Conservation (phyloP, 2,113 vertebrate genomes). For the Cinclus mexicanus region DNA sequence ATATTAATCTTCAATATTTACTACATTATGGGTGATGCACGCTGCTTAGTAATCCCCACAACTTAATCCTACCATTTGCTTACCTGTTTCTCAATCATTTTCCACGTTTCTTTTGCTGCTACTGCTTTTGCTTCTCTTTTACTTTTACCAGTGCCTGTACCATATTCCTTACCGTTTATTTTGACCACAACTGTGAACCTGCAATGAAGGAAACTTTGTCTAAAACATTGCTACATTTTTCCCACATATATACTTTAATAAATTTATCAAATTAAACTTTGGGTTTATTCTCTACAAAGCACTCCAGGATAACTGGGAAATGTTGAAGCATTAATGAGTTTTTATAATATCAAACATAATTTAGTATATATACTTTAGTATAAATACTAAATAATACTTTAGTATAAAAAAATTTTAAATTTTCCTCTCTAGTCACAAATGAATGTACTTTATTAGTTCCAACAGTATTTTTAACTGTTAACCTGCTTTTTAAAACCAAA, state of each 20-base stretch:
- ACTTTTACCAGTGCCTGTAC: slow-evolving; percentile 48
- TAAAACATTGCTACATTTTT: not conserved
- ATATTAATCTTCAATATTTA: not conserved
- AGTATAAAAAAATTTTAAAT: not conserved
- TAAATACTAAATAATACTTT: not conserved
- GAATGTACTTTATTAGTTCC: not conserved
- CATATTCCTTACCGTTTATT: not conserved
- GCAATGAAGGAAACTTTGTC: slow-evolving; percentile 30
- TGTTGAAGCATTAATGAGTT: not conserved
- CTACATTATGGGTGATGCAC: not conserved
- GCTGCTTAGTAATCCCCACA: not conserved
- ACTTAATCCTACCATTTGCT: not conserved
- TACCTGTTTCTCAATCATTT: slow-evolving; percentile 20
- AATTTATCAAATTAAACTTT: not conserved
- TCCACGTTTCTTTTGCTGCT: slow-evolving; percentile 52
- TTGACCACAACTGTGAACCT: slow-evolving; percentile 67
- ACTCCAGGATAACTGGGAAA: not conserved
- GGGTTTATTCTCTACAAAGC: not conserved
- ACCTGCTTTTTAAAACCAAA: not conserved
- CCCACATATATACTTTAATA: not conserved
- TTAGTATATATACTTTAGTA: no score
- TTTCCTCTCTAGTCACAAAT: not conserved
- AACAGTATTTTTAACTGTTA: not conserved
- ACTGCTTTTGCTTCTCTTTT: slow-evolving; percentile 68
- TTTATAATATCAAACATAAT: not conserved